phyloP scores from a whole-genome alignment of 2,888 invertebrate genomes.

The Cryptocephalus moraei region DNA sequence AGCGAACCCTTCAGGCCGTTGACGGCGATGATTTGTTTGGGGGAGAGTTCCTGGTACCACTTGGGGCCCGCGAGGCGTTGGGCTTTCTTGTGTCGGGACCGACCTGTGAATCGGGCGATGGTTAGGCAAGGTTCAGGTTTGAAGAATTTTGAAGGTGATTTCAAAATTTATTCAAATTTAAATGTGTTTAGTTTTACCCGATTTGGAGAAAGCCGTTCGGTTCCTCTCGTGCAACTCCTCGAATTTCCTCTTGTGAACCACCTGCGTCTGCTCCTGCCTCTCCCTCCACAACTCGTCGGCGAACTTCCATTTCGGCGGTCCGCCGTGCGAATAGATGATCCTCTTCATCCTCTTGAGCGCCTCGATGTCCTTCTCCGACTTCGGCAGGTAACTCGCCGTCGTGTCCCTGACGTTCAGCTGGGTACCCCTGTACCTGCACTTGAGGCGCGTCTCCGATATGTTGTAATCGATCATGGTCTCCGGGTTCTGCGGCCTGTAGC shows the following conservation, averaged over 20 bases:
- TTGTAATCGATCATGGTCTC: not conserved
- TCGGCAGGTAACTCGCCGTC: not conserved
- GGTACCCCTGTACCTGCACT: not conserved
- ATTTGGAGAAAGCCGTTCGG: not conserved
- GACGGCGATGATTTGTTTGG: slow-evolving; percentile 24
- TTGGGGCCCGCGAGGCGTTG: slow-evolving; percentile 24
- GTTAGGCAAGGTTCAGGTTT: no score
- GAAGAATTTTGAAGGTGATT: no score
- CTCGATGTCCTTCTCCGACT: not conserved
- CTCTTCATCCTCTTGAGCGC: not conserved
- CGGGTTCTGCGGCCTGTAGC: not conserved
- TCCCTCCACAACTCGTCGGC: slow-evolving; percentile 24
- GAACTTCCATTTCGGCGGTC: slow-evolving; percentile 25
- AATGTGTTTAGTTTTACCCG: no score
- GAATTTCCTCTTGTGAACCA: slow-evolving; percentile 9
- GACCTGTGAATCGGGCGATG: not conserved
- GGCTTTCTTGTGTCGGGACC: not conserved
- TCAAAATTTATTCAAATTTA: no score
- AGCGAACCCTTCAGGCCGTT: slow-evolving; percentile 18
- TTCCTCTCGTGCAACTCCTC: slow-evolving; percentile 6
- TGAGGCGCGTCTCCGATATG: not conserved
- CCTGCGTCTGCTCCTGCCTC: slow-evolving; percentile 14
- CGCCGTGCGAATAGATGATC: slow-evolving; percentile 9
- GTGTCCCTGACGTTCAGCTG: not conserved
- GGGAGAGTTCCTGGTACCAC: slow-evolving; percentile 35